A percentile compares a stretch with the other conserved stretches of the same genome.
phyloP scores from a whole-genome alignment of 2,113 vertebrate genomes.

The Odobenus rosmarus region DNA sequence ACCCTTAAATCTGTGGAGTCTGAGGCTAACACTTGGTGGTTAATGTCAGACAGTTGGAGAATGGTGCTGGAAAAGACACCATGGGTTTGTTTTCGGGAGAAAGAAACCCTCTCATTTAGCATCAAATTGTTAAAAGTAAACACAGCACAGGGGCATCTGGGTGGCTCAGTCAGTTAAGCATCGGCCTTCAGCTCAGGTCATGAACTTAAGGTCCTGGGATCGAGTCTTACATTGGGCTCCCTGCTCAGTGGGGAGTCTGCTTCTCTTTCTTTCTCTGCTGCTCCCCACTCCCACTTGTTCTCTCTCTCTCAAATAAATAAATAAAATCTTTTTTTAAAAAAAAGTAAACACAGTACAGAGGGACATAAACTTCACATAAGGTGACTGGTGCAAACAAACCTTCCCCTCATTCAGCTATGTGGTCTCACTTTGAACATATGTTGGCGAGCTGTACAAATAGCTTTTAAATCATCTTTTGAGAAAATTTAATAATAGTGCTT shows the following conservation, averaged over 20 bases:
- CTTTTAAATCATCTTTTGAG: conserved; percentile 56
- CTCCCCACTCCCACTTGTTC: not conserved
- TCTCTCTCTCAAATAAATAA: not conserved
- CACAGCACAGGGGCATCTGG: not conserved
- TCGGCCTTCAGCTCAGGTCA: not conserved
- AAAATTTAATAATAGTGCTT: conserved; percentile 51
- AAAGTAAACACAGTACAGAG: not conserved
- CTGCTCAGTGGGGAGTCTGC: not conserved
- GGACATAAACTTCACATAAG: not conserved
- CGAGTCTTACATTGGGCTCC: not conserved
- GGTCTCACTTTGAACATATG: conserved; percentile 5
- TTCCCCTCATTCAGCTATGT: not conserved
- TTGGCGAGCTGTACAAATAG: conserved; percentile 4
- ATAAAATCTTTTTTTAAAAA: not conserved
- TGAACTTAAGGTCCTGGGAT: not conserved
- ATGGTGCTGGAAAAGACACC: not conserved
- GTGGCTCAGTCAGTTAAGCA: not conserved
- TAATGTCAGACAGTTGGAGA: not conserved
- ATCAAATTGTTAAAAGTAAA: not conserved
- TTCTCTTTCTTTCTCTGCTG: not conserved
- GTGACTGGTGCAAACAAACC: not conserved
- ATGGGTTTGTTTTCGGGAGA: not conserved
- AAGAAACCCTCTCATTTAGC: not conserved
- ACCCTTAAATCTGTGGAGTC: not conserved
- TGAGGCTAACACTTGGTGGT: not conserved